Conservation (phyloP, 2,888 invertebrate genomes). For the Amphiduros pacificus region DNA sequence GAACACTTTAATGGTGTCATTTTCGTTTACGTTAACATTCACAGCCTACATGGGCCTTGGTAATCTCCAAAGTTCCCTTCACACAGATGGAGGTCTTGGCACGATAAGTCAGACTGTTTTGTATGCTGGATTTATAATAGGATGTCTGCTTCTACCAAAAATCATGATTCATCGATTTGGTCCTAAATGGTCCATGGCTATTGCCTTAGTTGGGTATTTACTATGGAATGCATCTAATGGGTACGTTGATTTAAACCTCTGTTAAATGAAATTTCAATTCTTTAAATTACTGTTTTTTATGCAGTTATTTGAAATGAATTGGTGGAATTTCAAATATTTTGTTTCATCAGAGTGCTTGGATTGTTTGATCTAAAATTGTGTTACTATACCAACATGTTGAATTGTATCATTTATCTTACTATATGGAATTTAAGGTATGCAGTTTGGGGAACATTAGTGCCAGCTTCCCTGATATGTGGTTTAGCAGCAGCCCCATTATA, state of each 20-base stretch:
- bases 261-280: no score
- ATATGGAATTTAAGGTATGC: no score
- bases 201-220: slow-evolving; percentile 90
- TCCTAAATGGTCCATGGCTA: slow-evolving; percentile 86
- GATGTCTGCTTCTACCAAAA: slow-evolving; percentile 82
- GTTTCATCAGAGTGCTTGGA: no score
- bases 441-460: slow-evolving; percentile 71
- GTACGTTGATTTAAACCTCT: no score
- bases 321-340: no score
- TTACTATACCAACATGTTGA: no score
- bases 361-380: no score
- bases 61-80: slow-evolving; percentile 81
- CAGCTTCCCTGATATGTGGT: slow-evolving; percentile 86
- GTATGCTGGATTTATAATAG: slow-evolving; percentile 89
- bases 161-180: slow-evolving; percentile 36
- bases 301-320: no score
- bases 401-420: no score
- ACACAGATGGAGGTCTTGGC: slow-evolving; percentile 85
- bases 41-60: slow-evolving; percentile 81
- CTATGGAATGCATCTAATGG: slow-evolving; percentile 94
- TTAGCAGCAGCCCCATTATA: slow-evolving; percentile 96
- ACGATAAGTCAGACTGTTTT: slow-evolving; percentile 87
- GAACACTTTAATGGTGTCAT: slow-evolving; percentile 86
- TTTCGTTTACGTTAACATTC: slow-evolving; percentile 92
- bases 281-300: no score